Evolutionary conservation across 2,888 invertebrate genomes (phyloP), one percentile per base, ranked within the genome.

Genomic region (Nymphalis polychloros): DNA sequence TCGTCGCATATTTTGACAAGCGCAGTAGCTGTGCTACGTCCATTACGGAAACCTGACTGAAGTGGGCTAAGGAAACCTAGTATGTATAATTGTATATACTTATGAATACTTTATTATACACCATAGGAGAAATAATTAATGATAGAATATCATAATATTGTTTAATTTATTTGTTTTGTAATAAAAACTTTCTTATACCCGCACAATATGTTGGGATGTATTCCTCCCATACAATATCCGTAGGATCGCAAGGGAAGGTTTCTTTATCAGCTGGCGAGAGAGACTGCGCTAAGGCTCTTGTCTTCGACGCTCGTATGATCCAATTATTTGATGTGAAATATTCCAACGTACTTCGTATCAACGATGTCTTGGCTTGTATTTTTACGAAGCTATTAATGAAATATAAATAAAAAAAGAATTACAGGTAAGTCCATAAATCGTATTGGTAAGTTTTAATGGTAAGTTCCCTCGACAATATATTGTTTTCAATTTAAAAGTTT

Each of bases 351-450:
- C 72, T 64, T 5, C 74, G 71, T 0, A 75, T 66, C 5, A 67
- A 59, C 2, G 59, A 31, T 7, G 78, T 64, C 63, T 68, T 79
- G 3, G 62, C 71, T 47, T 81, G 80, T n/a, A 79, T 70, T 70
- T 81, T 79, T 46, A 79, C 73, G 70, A 78, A 79, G 61, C 85
- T 85, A 77, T 47, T 72, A 78, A 68, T 19, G 19, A 63, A 68
- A 69, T 47, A 13, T 6, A 46, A 20, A 23, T 19, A 16, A 52
- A 31, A 53, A 31, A 16, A 5, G 4, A 10, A 41, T 13, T 41
- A 41, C 13, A 41, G 41, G 41, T 13, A 41, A 13, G 13, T 13
- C 3, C 10, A 13, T 41, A 41, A 4, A 41, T 13, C 1, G 13
- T 13, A 13, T 41, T 13, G 13, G 13, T 41, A 41, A 13, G 4